Evolutionary conservation across 1,140 invertebrate species (phyloP).

Genomic region (Meloidogyne chitwoodi): DNA sequence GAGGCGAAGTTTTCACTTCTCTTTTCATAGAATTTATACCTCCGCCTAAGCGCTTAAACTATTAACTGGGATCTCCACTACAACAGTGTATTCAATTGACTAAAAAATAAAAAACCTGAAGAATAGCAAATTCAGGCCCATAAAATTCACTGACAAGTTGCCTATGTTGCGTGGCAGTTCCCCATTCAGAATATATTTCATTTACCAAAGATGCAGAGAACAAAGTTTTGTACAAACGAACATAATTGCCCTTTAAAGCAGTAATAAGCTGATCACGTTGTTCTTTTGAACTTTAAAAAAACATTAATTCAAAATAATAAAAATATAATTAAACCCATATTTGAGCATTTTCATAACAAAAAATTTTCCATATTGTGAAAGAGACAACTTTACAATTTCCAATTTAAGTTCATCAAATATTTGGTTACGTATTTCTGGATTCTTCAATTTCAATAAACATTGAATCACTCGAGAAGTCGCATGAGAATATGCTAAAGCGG

Average conservation of each 20-base stretch:
- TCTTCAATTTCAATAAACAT: conserved; percentile 70
- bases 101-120: conserved; percentile 58
- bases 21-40: too few species aligned
- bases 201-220: conserved; percentile 50
- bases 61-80: too few species aligned
- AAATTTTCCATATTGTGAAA: conserved; percentile 81
- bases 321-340: conserved; percentile 36
- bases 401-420: conserved; percentile 73
- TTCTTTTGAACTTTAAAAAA: conserved; percentile 64
- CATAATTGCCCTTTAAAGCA: conserved; percentile 72
- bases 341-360: conserved; percentile 77
- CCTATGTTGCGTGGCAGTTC: conserved; percentile 63
- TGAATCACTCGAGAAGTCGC: conserved; percentile 83
- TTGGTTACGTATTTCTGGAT: conserved; percentile 66
- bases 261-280: conserved; percentile 71
- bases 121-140: conserved; percentile 63
- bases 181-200: conserved; percentile 66
- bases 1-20: too few species aligned
- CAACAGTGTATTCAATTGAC: too few species aligned
- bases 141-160: conserved; percentile 66
- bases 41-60: too few species aligned
- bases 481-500: conserved; percentile 74
- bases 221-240: conserved; percentile 72
- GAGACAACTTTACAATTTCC: conserved; percentile 66
- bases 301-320: background rate